Base-by-base conservation (phyloP, 1,140 invertebrate genomes). In the Drosophila pandora region DNA sequence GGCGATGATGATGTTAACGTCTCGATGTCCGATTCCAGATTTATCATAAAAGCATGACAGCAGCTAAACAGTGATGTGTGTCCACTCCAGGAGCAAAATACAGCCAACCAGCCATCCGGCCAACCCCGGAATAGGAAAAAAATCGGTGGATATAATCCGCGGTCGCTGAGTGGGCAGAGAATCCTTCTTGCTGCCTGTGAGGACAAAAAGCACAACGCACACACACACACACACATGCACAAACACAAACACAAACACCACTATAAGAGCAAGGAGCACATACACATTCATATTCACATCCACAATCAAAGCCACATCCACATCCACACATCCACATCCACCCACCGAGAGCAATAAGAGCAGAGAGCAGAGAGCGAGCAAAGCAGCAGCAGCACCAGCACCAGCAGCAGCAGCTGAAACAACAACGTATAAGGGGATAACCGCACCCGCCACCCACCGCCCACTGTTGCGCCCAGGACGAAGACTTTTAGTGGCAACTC, bases 21-120 rank as follows among this genome's bases (percentile, higher is more conserved):
- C 82, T 90, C 89, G 89, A 90, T 90, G 75, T 90, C 80, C 89
- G 81, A 89, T 90, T 89, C 76, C 79, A 90, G 89, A 90, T 90
- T 90, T 90, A 90, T 90, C 89, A 90, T 90, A 90, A 90, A 89
- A 90, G 80, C 88, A 79, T 88, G 80, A 90, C 89, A 88, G 78
- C 63, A 77, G 84, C 83, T 88, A 88, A 88, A 88, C 83, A 85
- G 72, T 73, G 67, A 83, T 90, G 81, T 90, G 87, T 90, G 87
- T 90, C 87, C 83, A 88, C 61, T 83, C 65, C 81, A 88, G 62
- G 72, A 85, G 77, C 47, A 48, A 34, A 52, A 25, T 47, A 47
- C 65, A 52, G 52, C 64, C 72, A 72, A 64, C 60, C 79, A 77
- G 68, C 82, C 81, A 76, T 53, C 47, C 77, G 79, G 77, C 82